Conservation (phyloP, 2,113 vertebrate species). For the Gnathonemus echidnorhynchus region DNA sequence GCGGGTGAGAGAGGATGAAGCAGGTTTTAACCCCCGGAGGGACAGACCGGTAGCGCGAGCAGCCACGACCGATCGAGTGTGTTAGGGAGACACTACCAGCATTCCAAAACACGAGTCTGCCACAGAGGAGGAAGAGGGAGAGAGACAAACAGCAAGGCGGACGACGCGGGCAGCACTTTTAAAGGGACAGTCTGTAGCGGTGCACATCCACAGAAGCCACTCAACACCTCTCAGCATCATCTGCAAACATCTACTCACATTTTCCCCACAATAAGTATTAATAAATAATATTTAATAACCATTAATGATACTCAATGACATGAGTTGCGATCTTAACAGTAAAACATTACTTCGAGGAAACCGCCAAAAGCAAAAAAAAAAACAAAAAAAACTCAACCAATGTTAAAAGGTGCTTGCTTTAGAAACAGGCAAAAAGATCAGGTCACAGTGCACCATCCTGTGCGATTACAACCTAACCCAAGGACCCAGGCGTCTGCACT, state of each 20-base stretch:
- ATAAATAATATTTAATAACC: neutral
- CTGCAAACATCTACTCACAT: neutral
- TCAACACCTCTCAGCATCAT: neutral
- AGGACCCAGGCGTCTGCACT: neutral
- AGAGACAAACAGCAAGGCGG: conserved; percentile 4
- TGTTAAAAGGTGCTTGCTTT: neutral
- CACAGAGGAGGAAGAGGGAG: conserved; percentile 24
- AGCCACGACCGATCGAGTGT: conserved; percentile 26
- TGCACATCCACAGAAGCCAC: conserved; percentile 17
- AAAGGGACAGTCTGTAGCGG: conserved; percentile 32
- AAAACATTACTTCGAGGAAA: neutral
- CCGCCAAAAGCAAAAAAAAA: neutral
- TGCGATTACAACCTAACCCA: neutral
- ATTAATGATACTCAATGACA: neutral
- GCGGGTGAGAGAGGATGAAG: conserved; percentile 61
- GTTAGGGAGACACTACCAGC: conserved; percentile 35
- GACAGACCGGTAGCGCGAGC: conserved; percentile 39
- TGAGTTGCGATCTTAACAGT: neutral
- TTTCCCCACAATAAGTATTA: neutral
- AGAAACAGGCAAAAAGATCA: neutral
- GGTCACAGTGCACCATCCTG: neutral
- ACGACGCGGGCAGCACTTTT: conserved; percentile 25
- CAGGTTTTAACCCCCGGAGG: conserved; percentile 71
- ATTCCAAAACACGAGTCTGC: conserved; percentile 56
- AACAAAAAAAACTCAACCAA: neutral